These are phyloP conservation scores for Artemia franciscana DNA, from an alignment of 1,140 invertebrate genomes.

Conservation along the genomic window DNA sequence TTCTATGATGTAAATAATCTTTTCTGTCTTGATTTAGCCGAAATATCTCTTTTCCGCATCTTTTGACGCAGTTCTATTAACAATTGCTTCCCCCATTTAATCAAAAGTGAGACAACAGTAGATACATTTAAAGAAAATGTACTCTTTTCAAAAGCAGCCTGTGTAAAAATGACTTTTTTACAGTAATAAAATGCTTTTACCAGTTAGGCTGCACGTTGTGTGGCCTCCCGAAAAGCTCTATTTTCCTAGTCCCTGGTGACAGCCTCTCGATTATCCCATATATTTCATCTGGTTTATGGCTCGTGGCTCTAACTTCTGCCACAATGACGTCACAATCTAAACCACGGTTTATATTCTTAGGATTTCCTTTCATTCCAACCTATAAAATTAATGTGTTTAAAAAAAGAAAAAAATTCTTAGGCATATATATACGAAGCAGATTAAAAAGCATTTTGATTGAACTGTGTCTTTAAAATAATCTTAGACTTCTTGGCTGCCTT, in stretches of 20 bases:
- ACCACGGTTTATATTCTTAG: constrained; percentile 67
- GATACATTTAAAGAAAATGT: no score
- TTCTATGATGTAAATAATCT: no score
- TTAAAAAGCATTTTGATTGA: not conserved
- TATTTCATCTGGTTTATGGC: constrained; percentile 94
- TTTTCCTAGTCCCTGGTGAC: constrained; percentile 69
- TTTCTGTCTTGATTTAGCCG: no score
- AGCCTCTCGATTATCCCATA: constrained; percentile 47
- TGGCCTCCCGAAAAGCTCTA: constrained; percentile 86
- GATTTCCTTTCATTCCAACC: constrained; percentile 84
- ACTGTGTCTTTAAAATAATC: no score
- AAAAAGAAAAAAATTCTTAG: constrained; percentile 7
- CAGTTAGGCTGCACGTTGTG: constrained; percentile 97
- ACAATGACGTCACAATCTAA: constrained; percentile 95
- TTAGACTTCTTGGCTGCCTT: no score
- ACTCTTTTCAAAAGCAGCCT: no score
- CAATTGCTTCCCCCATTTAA: no score
- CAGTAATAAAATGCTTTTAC: constrained; percentile 30
- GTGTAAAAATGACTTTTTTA: not conserved
- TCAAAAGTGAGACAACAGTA: no score
- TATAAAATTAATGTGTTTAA: no score
- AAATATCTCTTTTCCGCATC: no score
- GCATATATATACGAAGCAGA: no score
- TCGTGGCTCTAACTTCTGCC: constrained; percentile 86
- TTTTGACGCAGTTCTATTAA: no score